A percentile compares a stretch with the other conserved stretches of the same genome.
Conservation (phyloP, 2,797 vertebrate species). For the Microctenopoma lineatum region DNA sequence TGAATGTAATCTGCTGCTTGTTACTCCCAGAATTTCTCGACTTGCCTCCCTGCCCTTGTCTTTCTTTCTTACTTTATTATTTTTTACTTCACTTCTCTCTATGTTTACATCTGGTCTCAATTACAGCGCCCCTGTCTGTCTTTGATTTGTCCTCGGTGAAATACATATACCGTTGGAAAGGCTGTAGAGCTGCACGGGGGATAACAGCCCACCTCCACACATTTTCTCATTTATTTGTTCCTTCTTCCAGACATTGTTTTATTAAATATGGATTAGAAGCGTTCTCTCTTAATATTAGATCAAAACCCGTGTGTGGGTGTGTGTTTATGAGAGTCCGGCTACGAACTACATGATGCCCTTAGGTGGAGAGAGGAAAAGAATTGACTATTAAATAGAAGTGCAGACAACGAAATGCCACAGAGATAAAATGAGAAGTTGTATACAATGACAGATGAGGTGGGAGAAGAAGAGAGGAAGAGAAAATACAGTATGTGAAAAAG, state of each 20-base stretch:
- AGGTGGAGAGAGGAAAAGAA: background rate
- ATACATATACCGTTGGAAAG: slow-evolving; percentile 19
- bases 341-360: slow-evolving; percentile 6
- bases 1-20: slow-evolving; percentile 61
- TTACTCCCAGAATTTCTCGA: slow-evolving; percentile 50
- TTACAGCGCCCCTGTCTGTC: slow-evolving; percentile 48
- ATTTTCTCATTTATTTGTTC: slow-evolving; percentile 33
- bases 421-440: background rate
- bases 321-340: slow-evolving; percentile 20
- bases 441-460: background rate
- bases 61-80: slow-evolving; percentile 31
- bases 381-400: background rate
- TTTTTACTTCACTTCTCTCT: background rate
- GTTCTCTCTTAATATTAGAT: slow-evolving; percentile 15
- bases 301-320: slow-evolving; percentile 24
- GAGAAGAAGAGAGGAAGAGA: background rate
- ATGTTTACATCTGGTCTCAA: slow-evolving; percentile 67
- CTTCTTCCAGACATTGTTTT: slow-evolving; percentile 38
- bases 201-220: slow-evolving; percentile 9
- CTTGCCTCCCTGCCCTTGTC: slow-evolving; percentile 40
- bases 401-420: background rate
- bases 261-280: slow-evolving; percentile 43
- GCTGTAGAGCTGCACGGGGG: slow-evolving; percentile 24
- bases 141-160: slow-evolving; percentile 42
- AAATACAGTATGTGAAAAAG: slow-evolving; percentile 8